Conservation (phyloP, 2,797 vertebrate species). For the Tapirus indicus region DNA sequence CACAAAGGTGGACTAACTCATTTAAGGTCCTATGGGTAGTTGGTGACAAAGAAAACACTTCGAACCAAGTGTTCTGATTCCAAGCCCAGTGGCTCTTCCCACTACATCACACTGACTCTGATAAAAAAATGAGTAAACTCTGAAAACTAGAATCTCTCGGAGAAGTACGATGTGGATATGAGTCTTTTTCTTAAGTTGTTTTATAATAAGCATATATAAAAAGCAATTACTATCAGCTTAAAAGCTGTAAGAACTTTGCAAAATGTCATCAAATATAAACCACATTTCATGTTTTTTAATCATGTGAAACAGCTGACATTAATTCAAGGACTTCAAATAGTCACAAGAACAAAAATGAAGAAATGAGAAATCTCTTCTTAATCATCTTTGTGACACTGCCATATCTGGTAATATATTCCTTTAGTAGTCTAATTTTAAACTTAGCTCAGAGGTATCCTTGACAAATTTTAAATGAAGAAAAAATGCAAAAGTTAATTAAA, state of each 20-base stretch:
- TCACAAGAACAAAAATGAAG: slow-evolving; percentile 52
- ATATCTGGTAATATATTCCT: background rate
- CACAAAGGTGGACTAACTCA: slow-evolving; percentile 9
- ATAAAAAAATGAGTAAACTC: background rate
- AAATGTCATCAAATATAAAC: slow-evolving; percentile 2
- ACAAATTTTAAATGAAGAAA: slow-evolving; percentile 60
- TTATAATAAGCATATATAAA: slow-evolving; percentile 19
- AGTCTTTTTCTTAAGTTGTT: background rate
- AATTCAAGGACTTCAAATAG: slow-evolving; percentile 60
- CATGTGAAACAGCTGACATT: slow-evolving; percentile 44
- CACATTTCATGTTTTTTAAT: slow-evolving; percentile 51
- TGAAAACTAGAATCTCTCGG: slow-evolving; percentile 17
- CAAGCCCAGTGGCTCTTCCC: background rate
- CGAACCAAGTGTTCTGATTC: slow-evolving; percentile 23
- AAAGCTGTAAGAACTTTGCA: background rate
- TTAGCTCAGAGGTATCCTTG: slow-evolving; percentile 21
- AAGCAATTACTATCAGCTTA: slow-evolving; percentile 43
- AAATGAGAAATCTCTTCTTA: slow-evolving; percentile 21
- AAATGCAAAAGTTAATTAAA: slow-evolving; percentile 21
- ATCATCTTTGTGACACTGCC: background rate
- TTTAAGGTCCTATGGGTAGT: background rate
- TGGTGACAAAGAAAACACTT: background rate
- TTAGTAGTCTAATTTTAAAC: slow-evolving; percentile 27
- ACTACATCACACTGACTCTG: background rate
- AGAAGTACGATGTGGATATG: background rate